phyloP scores from a whole-genome alignment of 2,888 invertebrate species.

The Deilephila porcellus region DNA sequence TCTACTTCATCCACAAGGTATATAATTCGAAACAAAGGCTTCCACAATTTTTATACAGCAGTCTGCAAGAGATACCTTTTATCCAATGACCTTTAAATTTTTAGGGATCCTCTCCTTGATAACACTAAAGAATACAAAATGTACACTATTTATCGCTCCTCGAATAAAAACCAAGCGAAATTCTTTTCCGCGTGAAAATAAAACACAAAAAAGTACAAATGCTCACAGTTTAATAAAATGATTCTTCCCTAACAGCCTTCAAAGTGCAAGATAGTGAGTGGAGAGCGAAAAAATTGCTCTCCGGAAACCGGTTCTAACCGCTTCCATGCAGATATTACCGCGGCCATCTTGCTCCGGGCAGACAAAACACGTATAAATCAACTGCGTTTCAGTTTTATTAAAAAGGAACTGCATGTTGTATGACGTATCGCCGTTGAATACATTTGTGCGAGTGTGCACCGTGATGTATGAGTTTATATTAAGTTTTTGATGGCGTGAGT shows the following conservation, averaged over 20 bases:
- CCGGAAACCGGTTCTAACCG: constrained; percentile 55
- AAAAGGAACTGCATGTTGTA: constrained; percentile 55
- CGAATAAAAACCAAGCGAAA: neutral
- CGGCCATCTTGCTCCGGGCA: constrained; percentile 69
- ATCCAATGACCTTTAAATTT: no score
- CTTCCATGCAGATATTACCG: constrained; percentile 70
- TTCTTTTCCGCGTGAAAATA: neutral
- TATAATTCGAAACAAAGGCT: no score
- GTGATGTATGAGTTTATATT: constrained; percentile 31
- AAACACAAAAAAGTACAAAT: neutral
- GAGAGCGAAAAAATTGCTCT: constrained; percentile 67
- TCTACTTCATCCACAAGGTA: no score
- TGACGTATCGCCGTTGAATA: constrained; percentile 43
- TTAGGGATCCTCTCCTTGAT: no score
- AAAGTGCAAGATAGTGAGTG: constrained; percentile 58
- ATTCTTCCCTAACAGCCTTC: constrained; percentile 52
- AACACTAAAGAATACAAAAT: neutral
- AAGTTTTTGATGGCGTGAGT: constrained; percentile 14
- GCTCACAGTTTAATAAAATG: constrained; percentile 53
- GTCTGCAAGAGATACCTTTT: no score
- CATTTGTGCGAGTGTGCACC: constrained; percentile 33
- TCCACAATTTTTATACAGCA: no score
- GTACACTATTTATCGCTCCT: neutral
- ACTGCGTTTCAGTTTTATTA: constrained; percentile 67
- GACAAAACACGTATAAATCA: constrained; percentile 75